Evolutionary conservation across 1,140 invertebrate species (phyloP).

Genomic region (Leptonema lineaticorne): DNA sequence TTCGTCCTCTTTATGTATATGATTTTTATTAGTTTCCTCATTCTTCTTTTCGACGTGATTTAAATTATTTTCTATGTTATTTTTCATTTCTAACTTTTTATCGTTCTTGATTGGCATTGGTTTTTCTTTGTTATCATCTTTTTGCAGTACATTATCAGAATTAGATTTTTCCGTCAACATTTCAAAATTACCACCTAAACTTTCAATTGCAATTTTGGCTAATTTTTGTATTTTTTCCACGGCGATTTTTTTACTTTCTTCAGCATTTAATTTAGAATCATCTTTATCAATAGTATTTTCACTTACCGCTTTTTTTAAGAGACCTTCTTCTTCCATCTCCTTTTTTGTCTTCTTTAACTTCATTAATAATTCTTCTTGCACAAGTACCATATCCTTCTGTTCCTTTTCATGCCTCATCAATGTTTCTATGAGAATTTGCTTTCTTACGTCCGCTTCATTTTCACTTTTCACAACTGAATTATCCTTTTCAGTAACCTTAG

Average conservation of each 20-base stretch:
- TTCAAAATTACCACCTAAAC: slow-evolving; percentile 40
- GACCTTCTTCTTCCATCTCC: slow-evolving; percentile 47
- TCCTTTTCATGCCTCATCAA: slow-evolving; percentile 60
- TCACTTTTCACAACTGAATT: slow-evolving; percentile 5
- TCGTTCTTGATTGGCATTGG: not conserved
- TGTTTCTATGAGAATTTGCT: slow-evolving; percentile 57
- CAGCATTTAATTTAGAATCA: slow-evolving; percentile 26
- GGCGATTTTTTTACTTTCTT: slow-evolving; percentile 52
- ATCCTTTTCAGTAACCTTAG: slow-evolving; percentile 8
- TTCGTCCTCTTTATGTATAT: slow-evolving; percentile 48
- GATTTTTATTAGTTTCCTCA: slow-evolving; percentile 37
- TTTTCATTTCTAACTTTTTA: not conserved
- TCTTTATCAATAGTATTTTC: slow-evolving; percentile 43
- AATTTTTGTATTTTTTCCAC: slow-evolving; percentile 56
- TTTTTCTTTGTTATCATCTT: not conserved
- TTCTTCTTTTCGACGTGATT: not conserved
- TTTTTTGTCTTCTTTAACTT: slow-evolving; percentile 58
- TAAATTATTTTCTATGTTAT: not conserved
- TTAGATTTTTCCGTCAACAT: slow-evolving; percentile 1
- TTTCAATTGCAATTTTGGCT: slow-evolving; percentile 53
- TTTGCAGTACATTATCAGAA: not conserved
- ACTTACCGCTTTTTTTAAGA: slow-evolving; percentile 46
- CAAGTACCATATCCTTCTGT: slow-evolving; percentile 58
- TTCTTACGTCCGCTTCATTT: slow-evolving; percentile 45
- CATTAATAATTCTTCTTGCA: slow-evolving; percentile 60